Conservation (phyloP, 2,888 invertebrate genomes). For the Criorhina ranunculi region DNA sequence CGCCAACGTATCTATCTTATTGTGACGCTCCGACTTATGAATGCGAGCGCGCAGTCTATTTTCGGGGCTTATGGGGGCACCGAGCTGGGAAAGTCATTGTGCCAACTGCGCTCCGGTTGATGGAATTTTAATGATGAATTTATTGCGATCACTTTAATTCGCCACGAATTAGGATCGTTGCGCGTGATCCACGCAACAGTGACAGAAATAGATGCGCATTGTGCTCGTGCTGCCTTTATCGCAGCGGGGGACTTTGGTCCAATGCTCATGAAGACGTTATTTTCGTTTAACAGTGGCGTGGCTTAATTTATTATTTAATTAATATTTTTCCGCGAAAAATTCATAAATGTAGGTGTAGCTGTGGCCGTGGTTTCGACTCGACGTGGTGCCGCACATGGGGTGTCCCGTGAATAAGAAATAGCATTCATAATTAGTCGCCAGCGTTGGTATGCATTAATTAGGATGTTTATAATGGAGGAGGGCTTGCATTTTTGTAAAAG, state of each 20-base stretch:
- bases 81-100: constrained; percentile 60
- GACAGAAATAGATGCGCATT: constrained; percentile 70
- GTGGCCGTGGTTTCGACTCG: background rate
- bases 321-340: constrained; percentile 46
- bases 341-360: constrained; percentile 49
- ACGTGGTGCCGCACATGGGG: background rate
- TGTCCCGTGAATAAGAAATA: background rate
- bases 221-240: constrained; percentile 12
- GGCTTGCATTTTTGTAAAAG: background rate
- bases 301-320: constrained; percentile 72
- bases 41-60: constrained; percentile 63
- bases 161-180: constrained; percentile 69
- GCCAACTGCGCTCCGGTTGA: constrained; percentile 67
- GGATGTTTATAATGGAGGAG: constrained; percentile 6
- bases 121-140: constrained; percentile 77
- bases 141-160: constrained; percentile 75
- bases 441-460: constrained; percentile 37
- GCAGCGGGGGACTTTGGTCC: constrained; percentile 32
- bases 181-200: constrained; percentile 46
- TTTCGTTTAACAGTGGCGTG: constrained; percentile 9
- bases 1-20: constrained; percentile 32
- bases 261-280: constrained; percentile 33
- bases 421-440: constrained; percentile 13
- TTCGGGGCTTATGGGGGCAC: constrained; percentile 50
- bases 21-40: constrained; percentile 65